These are phyloP conservation scores for Cydia fagiglandana DNA, from an alignment of 1,140 invertebrate genomes.

Conservation along the genomic window DNA sequence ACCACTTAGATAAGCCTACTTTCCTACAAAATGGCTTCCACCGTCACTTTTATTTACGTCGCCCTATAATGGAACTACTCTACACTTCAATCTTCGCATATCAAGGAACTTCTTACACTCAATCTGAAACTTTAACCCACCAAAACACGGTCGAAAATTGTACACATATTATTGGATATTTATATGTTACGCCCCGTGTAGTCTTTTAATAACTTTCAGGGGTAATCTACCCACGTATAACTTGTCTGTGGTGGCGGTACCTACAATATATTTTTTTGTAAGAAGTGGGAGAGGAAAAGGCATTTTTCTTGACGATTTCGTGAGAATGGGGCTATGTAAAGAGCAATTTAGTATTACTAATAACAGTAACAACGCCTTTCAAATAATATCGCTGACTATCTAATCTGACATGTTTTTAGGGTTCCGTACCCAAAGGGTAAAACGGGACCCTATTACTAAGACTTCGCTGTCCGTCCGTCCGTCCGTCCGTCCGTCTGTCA, in stretches of 20 bases:
- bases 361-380: no score
- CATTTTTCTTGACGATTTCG: no score
- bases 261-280: background rate
- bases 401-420: no score
- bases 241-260: background rate
- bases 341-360: no score
- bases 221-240: background rate
- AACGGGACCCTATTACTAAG: no score
- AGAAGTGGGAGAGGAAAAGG: background rate
- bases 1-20: background rate
- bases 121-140: background rate
- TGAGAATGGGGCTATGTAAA: no score
- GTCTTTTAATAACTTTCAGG: constrained; percentile 2
- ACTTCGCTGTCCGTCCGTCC: no score
- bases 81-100: background rate
- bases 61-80: background rate
- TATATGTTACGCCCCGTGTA: background rate
- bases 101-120: background rate
- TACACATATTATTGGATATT: background rate
- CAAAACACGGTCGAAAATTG: background rate
- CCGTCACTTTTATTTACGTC: background rate
- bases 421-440: no score
- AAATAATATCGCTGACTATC: no score
- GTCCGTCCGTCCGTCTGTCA: no score
- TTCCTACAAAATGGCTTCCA: background rate